phyloP scores from a whole-genome alignment of 2,113 vertebrate genomes.

The Megatriorchis doriae region DNA sequence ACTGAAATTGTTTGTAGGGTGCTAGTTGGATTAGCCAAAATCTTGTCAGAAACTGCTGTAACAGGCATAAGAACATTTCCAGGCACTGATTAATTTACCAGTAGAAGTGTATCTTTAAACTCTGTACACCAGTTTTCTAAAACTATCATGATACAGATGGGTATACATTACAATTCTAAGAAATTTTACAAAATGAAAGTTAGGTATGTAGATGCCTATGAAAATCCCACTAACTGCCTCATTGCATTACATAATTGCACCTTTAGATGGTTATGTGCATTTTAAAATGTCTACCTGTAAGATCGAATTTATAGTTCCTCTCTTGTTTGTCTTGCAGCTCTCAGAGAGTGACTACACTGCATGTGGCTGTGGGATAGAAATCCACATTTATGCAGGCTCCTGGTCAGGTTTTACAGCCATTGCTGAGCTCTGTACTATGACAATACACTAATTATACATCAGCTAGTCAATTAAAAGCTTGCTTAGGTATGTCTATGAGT shows the following conservation, averaged over 20 bases:
- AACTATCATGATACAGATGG: not conserved
- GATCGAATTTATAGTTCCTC: not conserved
- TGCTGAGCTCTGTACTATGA: not conserved
- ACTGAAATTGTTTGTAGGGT: not conserved
- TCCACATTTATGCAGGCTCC: not conserved
- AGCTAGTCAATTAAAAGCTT: not conserved
- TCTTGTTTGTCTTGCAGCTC: not conserved
- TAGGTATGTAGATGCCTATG: not conserved
- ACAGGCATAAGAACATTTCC: not conserved
- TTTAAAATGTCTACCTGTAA: not conserved
- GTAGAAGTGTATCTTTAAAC: not conserved
- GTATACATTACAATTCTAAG: not conserved
- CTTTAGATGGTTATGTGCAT: not conserved
- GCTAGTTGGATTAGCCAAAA: not conserved
- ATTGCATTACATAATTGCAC: not conserved
- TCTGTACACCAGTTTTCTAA: not conserved
- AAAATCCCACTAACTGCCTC: not conserved
- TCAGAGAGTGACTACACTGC: not conserved
- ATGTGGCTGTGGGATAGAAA: not conserved
- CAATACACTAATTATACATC: not conserved
- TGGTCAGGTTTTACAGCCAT: not conserved
- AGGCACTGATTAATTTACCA: not conserved
- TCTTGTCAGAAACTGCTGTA: not conserved
- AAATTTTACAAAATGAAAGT: not conserved
- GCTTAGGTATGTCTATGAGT: not conserved